phyloP scores from a whole-genome alignment of 2,797 vertebrate genomes.

The Scomberomorus guttatus region DNA sequence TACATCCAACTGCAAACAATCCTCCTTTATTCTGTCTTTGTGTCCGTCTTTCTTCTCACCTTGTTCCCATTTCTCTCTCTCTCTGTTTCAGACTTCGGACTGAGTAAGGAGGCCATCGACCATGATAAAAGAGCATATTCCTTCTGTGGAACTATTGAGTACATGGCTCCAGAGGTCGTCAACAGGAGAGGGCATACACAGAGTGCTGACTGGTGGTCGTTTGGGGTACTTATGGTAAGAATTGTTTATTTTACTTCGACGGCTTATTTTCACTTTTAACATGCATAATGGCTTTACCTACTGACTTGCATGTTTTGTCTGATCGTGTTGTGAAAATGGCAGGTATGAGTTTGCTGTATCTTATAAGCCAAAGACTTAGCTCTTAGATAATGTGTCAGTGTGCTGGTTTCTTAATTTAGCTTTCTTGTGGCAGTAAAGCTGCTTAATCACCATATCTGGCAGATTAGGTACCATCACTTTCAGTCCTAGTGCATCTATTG shows the following conservation, averaged over 20 bases:
- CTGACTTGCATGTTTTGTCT: slow-evolving; percentile 18
- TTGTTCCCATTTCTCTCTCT: neutral
- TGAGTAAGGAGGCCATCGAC: slow-evolving; percentile 97
- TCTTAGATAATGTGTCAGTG: slow-evolving; percentile 41
- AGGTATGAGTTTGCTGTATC: slow-evolving; percentile 11
- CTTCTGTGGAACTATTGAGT: slow-evolving; percentile 97
- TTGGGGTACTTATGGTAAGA: slow-evolving; percentile 95
- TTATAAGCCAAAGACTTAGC: slow-evolving; percentile 24
- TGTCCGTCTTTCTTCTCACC: slow-evolving; percentile 9
- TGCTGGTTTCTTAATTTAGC: slow-evolving; percentile 44
- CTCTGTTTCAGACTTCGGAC: slow-evolving; percentile 90
- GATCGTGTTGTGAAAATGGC: slow-evolving; percentile 25
- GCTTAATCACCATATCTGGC: slow-evolving; percentile 59
- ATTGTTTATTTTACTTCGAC: slow-evolving; percentile 1
- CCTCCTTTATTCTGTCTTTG: neutral
- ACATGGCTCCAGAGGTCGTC: slow-evolving; percentile 98
- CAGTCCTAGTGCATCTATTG: slow-evolving; percentile 56
- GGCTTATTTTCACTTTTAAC: slow-evolving; percentile 8
- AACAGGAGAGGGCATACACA: slow-evolving; percentile 96
- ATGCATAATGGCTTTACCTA: neutral
- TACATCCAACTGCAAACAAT: slow-evolving; percentile 11
- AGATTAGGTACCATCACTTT: slow-evolving; percentile 69
- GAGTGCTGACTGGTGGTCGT: slow-evolving; percentile 99
- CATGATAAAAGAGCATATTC: slow-evolving; percentile 97
- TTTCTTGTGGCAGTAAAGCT: slow-evolving; percentile 57